These are phyloP conservation scores for Yponomeuta cagnagella DNA, from an alignment of 2,888 invertebrate species.

Conservation along the genomic window DNA sequence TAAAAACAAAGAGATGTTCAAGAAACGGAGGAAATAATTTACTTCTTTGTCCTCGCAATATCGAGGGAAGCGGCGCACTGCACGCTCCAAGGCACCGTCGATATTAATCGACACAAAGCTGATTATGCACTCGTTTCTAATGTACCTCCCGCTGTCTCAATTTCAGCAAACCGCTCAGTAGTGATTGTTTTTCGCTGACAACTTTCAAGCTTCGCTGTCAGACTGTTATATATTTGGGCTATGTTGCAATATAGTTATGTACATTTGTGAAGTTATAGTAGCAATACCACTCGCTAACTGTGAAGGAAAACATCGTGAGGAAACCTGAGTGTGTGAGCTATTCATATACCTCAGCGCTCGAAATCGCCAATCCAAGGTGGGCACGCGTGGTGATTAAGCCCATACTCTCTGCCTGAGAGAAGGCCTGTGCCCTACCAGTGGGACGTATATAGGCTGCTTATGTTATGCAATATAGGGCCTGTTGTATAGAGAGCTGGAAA, in stretches of 20 bases:
- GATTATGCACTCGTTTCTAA: constrained; percentile 56
- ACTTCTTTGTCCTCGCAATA: constrained; percentile 67
- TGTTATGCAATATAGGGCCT: too few relatives aligned
- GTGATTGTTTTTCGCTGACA: not conserved
- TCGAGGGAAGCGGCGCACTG: constrained; percentile 35
- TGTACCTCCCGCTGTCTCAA: constrained; percentile 28
- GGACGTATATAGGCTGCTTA: too few relatives aligned
- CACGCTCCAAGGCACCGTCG: constrained; percentile 45
- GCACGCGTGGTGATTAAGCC: too few relatives aligned
- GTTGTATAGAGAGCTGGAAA: too few relatives aligned
- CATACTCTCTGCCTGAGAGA: too few relatives aligned
- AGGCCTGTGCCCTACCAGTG: too few relatives aligned
- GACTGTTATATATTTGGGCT: not conserved
- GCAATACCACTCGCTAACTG: too few relatives aligned
- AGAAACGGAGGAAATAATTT: constrained; percentile 67
- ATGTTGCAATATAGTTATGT: not conserved
- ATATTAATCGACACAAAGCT: constrained; percentile 71
- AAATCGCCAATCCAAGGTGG: too few relatives aligned
- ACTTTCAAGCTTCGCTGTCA: not conserved
- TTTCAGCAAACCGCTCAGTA: not conserved
- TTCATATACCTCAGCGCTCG: too few relatives aligned
- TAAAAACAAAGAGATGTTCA: constrained; percentile 56
- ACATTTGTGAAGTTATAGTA: too few relatives aligned
- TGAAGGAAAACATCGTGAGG: too few relatives aligned
- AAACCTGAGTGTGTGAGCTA: too few relatives aligned